These are phyloP conservation scores for Andrena trimmerana DNA, from an alignment of 2,888 invertebrate species.

Conservation along the genomic window DNA sequence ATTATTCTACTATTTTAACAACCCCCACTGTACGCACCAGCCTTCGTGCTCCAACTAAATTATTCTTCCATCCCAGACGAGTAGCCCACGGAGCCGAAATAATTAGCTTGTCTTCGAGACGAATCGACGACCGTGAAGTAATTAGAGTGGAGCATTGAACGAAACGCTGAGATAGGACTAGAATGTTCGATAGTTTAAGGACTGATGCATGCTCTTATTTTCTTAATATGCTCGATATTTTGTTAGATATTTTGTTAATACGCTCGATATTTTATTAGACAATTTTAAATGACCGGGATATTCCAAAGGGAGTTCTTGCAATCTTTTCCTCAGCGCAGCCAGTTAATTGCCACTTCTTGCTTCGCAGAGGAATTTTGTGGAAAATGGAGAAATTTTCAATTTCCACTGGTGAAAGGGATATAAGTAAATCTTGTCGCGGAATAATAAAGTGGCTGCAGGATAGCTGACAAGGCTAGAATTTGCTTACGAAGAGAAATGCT, in stretches of 20 bases:
- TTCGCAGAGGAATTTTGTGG: neutral
- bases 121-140: neutral
- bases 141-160: neutral
- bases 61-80: conserved; percentile 26
- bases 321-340: neutral
- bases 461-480: conserved; percentile 35
- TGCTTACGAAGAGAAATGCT: conserved; percentile 33
- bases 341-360: conserved; percentile 16
- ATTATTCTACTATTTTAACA: conserved; percentile 79
- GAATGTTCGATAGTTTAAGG: neutral
- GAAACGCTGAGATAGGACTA: conserved; percentile 9
- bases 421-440: conserved; percentile 35
- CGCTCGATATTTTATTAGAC: neutral
- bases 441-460: conserved; percentile 30
- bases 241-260: neutral
- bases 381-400: neutral
- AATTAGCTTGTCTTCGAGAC: conserved; percentile 25
- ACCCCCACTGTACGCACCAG: conserved; percentile 2
- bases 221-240: neutral
- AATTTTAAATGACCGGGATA: neutral
- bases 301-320: neutral
- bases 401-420: neutral
- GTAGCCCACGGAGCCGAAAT: conserved; percentile 2
- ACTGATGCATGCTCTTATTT: neutral
- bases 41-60: conserved; percentile 34